phyloP scores from a whole-genome alignment of 64 coral and sea anemone genomes.

The Pocillopora damicornis region DNA sequence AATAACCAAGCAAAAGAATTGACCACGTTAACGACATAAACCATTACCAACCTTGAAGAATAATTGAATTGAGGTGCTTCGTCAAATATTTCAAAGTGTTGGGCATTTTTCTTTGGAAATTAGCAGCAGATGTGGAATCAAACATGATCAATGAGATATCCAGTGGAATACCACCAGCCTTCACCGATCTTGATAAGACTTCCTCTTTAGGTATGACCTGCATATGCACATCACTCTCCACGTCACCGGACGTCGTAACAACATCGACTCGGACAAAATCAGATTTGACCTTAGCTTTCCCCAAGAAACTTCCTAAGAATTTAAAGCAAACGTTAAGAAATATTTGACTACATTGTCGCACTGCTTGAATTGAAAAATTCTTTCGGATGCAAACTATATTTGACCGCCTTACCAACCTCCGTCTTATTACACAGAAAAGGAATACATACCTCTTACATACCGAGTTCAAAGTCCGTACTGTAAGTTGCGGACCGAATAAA shows the following conservation, averaged over 20 bases:
- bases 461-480: too few species aligned
- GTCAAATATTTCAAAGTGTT: background rate
- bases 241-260: background rate
- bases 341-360: too few species aligned
- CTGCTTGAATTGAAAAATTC: too few species aligned
- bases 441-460: too few species aligned
- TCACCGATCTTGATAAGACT: constrained; percentile 12
- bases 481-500: too few species aligned
- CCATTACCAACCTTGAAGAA: background rate
- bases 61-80: too few species aligned
- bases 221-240: constrained; percentile 30
- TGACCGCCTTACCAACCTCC: too few species aligned
- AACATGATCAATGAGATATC: constrained; percentile 44
- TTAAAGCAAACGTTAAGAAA: background rate
- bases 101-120: constrained; percentile 40
- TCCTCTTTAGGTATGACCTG: constrained; percentile 19
- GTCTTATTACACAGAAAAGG: too few species aligned
- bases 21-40: too few species aligned
- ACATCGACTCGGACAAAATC: constrained; percentile 22
- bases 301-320: background rate
- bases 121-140: constrained; percentile 38
- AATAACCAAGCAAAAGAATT: background rate
- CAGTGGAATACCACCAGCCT: constrained; percentile 17
- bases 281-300: background rate
- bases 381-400: too few species aligned